Evolutionary conservation across 92 coral and sea anemone genomes (phyloP), one percentile per base, ranked within the genome.

Genomic region (Porites cylindrica): DNA sequence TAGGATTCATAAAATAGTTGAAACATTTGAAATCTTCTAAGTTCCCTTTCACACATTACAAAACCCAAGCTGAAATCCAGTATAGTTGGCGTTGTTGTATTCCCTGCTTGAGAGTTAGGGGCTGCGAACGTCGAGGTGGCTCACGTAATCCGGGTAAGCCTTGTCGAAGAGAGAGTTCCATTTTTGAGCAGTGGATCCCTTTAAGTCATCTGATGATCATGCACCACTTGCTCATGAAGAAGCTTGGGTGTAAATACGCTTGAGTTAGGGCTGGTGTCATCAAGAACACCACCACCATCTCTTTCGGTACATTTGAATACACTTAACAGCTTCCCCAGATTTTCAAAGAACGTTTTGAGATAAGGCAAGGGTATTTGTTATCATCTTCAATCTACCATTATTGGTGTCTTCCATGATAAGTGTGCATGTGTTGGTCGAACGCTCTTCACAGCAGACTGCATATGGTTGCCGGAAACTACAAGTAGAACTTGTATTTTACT

Each of bases 381-480:
- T 70, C 85, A 84, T 89, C 70, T 76, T 75, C 59, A 85, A 82
- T 72, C 90, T 85, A 47, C 90, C 90, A 29, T 7, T 84, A 18
- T 76, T 63, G 66, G 90, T 67, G 75, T 85, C 93, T 61, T 43
- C 1, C 43, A 79, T 86, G 69, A 72, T 75, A 66, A 90, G 74
- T 64, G 90, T 23, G 24, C 24, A 23, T 23, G 24, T 85, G 47
- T 73, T 77, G 84, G 90, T 26, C 29, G 29, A 38, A 81, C 93
- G 90, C 54, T 90, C 78, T 76, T 89, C 90, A 80, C 90, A 80
- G 61, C 93, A 90, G 67, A 90, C 86, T 14, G 89, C 89, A 80
- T 80, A 84, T 85, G 85, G 92, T 78, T 89, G 92, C 10, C 86
- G 80, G 61, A 90, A 85, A 50, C 90, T 63, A 43, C 29, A 26